phyloP scores from a whole-genome alignment of 2,888 invertebrate genomes.

The Hyposoter dolosus region DNA sequence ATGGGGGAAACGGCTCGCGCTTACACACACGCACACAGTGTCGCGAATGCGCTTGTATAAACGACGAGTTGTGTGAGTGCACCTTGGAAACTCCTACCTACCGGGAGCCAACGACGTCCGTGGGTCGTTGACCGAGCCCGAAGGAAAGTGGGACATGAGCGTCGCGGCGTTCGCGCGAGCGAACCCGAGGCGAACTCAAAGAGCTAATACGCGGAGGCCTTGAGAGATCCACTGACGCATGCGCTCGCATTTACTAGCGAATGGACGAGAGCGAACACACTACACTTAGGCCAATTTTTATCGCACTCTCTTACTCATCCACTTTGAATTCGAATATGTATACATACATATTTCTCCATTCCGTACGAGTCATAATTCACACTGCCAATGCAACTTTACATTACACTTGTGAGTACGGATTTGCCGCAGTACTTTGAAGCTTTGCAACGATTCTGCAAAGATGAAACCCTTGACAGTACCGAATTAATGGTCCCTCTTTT shows the following conservation, averaged over 20 bases:
- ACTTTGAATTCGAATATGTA: constrained; percentile 26
- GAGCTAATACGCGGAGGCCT: constrained; percentile 83
- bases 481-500: neutral
- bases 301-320: constrained; percentile 59
- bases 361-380: constrained; percentile 4
- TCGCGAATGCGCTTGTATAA: constrained; percentile 38
- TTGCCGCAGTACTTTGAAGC: neutral
- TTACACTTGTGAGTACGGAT: neutral
- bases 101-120: constrained; percentile 70
- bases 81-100: constrained; percentile 82
- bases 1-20: constrained; percentile 54
- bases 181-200: constrained; percentile 79
- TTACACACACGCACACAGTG: neutral
- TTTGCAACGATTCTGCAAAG: neutral
- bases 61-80: constrained; percentile 67
- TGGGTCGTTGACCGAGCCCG: constrained; percentile 84
- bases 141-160: constrained; percentile 83
- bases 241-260: constrained; percentile 71
- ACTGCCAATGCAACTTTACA: neutral
- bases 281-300: constrained; percentile 58
- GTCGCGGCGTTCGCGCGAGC: constrained; percentile 62
- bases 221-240: constrained; percentile 82
- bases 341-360: constrained; percentile 63
- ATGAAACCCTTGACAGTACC: neutral
- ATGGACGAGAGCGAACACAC: constrained; percentile 58